Evolutionary conservation across 2,113 vertebrate species (phyloP), one percentile per base, ranked within the genome.

Genomic region (Triplophysa rosa): DNA sequence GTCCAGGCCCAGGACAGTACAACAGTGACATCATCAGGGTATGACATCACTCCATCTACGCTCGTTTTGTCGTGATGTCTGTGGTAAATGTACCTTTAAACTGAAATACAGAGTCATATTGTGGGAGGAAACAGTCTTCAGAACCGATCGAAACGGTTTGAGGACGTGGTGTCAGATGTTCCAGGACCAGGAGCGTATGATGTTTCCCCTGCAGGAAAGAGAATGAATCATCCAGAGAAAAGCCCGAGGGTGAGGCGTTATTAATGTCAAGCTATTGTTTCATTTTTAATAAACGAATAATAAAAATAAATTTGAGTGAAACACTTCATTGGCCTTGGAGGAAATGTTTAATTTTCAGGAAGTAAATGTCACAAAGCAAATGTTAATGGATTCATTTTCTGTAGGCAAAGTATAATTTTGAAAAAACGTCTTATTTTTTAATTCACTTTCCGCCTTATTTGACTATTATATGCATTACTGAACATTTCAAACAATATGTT

Each of bases 1-100:
- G 78, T 77, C 95, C 95, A 68, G 95, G 93, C 70, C 95, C 94
- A 56, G 94, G 90, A 37, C 80, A 93, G 63, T 96, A 96, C 83
- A 88, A 93, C 81, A 62, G 87, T 81, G 84, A 84, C 42, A 84
- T 86, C 81, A 68, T 83, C 45, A 90, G 93, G 93, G 95, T 95
- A 90, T 49, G 70, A 77, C 72, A 29, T 4, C 9, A 24, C 4
- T 14, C 21, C 17, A 0, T 13, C 5, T 12, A 21, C 45, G 10
- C 40, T 56, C 17, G 1, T 47, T 6, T 42, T 64, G 17, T 63
- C 21, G 47, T 17, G 17, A 72, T 5, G 2, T 45, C 9, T 37
- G 33, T 37, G 6, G 33, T 9, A 45, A 52, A 9, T 52, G 42
- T 33, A 71, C 10, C 54, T 71, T 59, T 11, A 65, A 6, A 58